Conservation (phyloP, 2,113 vertebrate genomes). For the Plecotus auritus region DNA sequence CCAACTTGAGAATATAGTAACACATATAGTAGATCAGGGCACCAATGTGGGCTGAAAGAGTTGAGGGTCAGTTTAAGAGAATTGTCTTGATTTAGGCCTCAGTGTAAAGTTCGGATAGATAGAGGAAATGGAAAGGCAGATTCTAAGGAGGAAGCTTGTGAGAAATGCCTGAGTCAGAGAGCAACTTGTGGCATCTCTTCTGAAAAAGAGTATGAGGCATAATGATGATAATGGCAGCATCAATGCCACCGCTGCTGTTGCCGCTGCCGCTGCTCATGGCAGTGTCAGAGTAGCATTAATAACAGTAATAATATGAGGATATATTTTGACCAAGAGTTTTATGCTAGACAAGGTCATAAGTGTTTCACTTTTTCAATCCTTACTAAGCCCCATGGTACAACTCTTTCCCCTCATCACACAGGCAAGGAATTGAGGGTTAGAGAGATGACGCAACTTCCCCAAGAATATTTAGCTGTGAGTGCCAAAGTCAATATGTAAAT, state of each 20-base stretch:
- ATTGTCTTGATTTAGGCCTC: background rate
- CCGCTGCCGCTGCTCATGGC: fast-evolving
- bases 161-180: background rate
- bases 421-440: background rate
- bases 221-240: background rate
- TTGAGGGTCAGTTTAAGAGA: background rate
- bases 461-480: background rate
- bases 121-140: background rate
- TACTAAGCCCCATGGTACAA: background rate
- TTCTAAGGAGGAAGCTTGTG: background rate
- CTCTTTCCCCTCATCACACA: background rate
- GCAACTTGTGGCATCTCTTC: background rate
- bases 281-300: background rate
- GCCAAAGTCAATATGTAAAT: background rate
- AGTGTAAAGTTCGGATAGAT: background rate
- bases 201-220: background rate
- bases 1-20: background rate
- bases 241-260: fast-evolving
- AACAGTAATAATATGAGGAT: background rate
- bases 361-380: background rate
- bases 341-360: background rate
- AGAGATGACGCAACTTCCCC: background rate
- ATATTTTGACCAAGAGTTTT: background rate
- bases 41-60: background rate
- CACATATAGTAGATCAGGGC: background rate